Evolutionary conservation across 2,888 invertebrate genomes (phyloP).

Genomic region (Lagria hirta): DNA sequence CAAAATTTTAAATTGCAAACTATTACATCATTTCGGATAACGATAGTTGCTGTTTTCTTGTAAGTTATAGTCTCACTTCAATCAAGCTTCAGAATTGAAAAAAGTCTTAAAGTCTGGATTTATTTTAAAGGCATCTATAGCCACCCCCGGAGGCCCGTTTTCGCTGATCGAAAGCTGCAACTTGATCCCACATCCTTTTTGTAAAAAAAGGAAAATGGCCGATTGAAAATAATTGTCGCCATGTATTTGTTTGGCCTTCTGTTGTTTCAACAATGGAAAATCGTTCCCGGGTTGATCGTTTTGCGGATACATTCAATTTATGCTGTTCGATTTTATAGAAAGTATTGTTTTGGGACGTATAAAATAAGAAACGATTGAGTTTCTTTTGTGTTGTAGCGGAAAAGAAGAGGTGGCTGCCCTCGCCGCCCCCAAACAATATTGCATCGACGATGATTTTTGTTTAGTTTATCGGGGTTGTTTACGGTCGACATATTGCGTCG

Average conservation of each 20-base stretch:
- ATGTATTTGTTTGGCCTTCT: slow-evolving; percentile 47
- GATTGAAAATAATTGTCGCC: slow-evolving; percentile 56
- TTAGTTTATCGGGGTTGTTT: slow-evolving; percentile 48
- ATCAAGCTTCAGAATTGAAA: slow-evolving; percentile 41
- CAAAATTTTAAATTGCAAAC: too few species aligned
- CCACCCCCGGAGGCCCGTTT: slow-evolving; percentile 46
- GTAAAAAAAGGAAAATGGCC: slow-evolving; percentile 44
- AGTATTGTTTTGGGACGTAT: slow-evolving; percentile 31
- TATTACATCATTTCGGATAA: too few species aligned
- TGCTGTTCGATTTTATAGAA: slow-evolving; percentile 39
- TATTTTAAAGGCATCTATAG: slow-evolving; percentile 49
- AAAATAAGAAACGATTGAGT: slow-evolving; percentile 29
- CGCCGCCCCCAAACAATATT: slow-evolving; percentile 36
- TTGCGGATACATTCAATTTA: slow-evolving; percentile 52
- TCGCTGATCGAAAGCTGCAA: slow-evolving; percentile 45
- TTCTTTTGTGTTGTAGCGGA: slow-evolving; percentile 17
- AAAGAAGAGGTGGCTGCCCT: slow-evolving; percentile 26
- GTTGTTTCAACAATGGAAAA: slow-evolving; percentile 44
- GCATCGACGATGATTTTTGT: slow-evolving; percentile 41
- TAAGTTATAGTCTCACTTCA: too few species aligned
- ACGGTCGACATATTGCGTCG: slow-evolving; percentile 44
- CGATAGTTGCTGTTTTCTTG: too few species aligned
- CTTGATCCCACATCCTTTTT: slow-evolving; percentile 38
- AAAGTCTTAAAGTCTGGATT: slow-evolving; percentile 46
- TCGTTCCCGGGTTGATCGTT: slow-evolving; percentile 53